Evolutionary conservation across 2,888 invertebrate species (phyloP).

Genomic region (Drosophila affinis): DNA sequence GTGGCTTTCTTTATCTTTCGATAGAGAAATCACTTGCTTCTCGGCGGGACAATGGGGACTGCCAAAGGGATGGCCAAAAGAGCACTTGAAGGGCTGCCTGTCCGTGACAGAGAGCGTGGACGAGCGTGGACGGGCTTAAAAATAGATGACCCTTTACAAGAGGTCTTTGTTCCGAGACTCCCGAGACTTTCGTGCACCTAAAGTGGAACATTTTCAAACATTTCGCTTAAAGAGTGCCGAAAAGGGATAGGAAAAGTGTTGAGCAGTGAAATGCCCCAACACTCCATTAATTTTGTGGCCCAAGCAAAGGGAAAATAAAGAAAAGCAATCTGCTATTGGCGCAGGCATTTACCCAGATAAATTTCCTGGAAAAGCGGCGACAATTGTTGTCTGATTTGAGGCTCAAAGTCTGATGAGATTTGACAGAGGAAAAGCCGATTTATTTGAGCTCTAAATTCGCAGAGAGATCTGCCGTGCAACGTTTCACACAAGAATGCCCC

Average conservation of each 20-base stretch:
- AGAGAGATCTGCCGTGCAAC: background rate
- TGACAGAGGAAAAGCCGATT: background rate
- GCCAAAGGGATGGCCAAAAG: slow-evolving; percentile 21
- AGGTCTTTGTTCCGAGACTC: slow-evolving; percentile 6
- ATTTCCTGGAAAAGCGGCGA: slow-evolving; percentile 23
- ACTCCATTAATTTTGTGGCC: slow-evolving; percentile 25
- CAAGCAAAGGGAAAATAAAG: background rate
- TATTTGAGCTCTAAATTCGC: background rate
- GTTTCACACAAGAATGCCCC: background rate
- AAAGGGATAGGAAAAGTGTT: slow-evolving; percentile 15
- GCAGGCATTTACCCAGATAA: slow-evolving; percentile 30
- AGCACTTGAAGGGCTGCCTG: slow-evolving; percentile 23
- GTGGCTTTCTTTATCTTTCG: slow-evolving; percentile 23
- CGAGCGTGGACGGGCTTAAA: slow-evolving; percentile 2
- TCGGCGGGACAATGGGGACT: slow-evolving; percentile 31
- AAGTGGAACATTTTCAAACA: background rate
- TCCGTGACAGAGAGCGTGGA: slow-evolving; percentile 10
- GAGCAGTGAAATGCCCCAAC: slow-evolving; percentile 11
- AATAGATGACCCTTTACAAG: slow-evolving; percentile 17
- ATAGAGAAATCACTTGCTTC: slow-evolving; percentile 46
- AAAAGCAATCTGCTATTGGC: slow-evolving; percentile 26
- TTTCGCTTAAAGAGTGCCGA: background rate
- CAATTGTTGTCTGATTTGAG: slow-evolving; percentile 30
- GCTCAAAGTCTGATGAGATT: slow-evolving; percentile 2
- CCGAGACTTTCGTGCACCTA: background rate